These are phyloP conservation scores for Heliothis subflexa DNA, from an alignment of 1,140 invertebrate genomes.

Conservation along the genomic window DNA sequence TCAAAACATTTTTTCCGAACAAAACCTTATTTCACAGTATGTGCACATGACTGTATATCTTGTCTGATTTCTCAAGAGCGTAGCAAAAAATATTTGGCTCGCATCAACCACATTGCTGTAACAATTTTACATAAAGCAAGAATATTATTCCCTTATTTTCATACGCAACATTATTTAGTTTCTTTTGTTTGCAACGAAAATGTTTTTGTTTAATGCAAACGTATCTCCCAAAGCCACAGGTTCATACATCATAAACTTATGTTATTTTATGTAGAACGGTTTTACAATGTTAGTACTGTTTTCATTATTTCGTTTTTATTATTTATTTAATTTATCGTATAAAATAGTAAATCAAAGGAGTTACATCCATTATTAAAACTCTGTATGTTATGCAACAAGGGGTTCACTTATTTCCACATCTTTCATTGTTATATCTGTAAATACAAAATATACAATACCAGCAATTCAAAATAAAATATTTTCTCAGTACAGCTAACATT, in stretches of 20 bases:
- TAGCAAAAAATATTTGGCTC: conserved; percentile 62
- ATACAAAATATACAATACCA: conserved; percentile 13
- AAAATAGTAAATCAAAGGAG: neutral
- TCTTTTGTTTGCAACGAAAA: conserved; percentile 1
- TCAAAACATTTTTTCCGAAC: conserved; percentile 63
- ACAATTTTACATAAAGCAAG: conserved; percentile 42
- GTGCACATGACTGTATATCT: conserved; percentile 72
- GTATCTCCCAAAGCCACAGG: neutral
- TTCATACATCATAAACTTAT: neutral
- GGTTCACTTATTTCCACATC: neutral
- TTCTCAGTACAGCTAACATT: conserved; percentile 44
- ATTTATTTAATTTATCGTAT: neutral
- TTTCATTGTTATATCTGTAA: neutral
- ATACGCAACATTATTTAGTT: conserved; percentile 3
- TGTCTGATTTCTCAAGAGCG: conserved; percentile 70
- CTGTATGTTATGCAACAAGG: neutral
- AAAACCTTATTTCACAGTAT: conserved; percentile 78
- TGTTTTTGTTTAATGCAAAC: neutral
- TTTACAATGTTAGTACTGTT: neutral
- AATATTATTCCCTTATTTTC: conserved; percentile 37
- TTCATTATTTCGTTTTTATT: neutral
- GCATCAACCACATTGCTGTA: conserved; percentile 43
- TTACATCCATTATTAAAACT: neutral
- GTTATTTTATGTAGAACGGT: neutral
- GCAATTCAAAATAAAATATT: conserved; percentile 31